A percentile compares a stretch with the other conserved stretches of the same genome.
These are phyloP conservation scores for Pemphredon lugubris DNA, from an alignment of 2,888 invertebrate species.

Conservation along the genomic window DNA sequence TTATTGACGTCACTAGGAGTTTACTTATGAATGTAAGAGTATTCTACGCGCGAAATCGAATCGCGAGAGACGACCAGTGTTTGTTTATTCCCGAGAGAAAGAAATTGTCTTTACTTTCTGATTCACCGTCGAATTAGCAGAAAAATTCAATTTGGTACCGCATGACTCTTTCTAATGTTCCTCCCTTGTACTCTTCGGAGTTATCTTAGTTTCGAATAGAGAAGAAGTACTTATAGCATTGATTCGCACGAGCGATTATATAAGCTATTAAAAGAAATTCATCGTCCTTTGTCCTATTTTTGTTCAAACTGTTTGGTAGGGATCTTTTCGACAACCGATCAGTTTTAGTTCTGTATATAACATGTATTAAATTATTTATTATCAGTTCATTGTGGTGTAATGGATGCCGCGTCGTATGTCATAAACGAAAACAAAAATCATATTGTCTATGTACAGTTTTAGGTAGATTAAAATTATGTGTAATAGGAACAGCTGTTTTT, in stretches of 20 bases:
- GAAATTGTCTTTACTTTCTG: too few relatives aligned
- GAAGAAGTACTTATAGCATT: too few relatives aligned
- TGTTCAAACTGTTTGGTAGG: constrained; percentile 3
- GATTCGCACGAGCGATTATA: too few relatives aligned
- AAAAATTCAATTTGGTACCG: neutral
- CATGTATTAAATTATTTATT: constrained; percentile 59
- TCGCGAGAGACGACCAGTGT: too few relatives aligned
- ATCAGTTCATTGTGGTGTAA: constrained; percentile 19
- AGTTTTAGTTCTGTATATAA: constrained; percentile 37
- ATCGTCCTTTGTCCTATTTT: constrained; percentile 2
- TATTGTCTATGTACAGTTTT: constrained; percentile 13
- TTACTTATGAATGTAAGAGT: too few relatives aligned
- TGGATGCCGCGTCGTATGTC: constrained; percentile 32
- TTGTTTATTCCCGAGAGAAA: too few relatives aligned
- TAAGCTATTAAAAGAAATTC: too few relatives aligned
- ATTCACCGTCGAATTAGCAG: constrained; percentile 1
- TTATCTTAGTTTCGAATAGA: too few relatives aligned
- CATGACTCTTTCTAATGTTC: constrained; percentile 14
- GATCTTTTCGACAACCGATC: constrained; percentile 5
- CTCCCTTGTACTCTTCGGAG: constrained; percentile 6
- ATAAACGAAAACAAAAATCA: constrained; percentile 4
- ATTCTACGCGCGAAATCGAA: too few relatives aligned
- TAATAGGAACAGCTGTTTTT: constrained; percentile 14
- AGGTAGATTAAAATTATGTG: constrained; percentile 4
- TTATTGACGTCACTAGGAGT: too few relatives aligned